phyloP scores from a whole-genome alignment of 1,140 invertebrate species.

The Anadara kagoshimensis region DNA sequence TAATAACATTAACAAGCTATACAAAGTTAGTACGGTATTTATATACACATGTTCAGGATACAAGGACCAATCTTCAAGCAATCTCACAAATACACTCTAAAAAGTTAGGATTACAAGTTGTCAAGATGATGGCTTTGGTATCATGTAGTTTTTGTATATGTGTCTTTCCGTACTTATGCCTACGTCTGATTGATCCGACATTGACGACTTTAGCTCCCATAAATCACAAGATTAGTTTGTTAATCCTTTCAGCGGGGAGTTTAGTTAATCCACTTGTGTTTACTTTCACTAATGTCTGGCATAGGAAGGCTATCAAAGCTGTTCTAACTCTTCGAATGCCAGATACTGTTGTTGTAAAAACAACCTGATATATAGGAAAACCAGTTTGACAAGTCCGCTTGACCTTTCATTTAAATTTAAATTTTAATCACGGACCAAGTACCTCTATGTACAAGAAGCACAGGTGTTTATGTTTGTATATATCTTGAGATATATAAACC shows the following conservation, averaged over 20 bases:
- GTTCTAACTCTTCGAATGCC: slow-evolving; percentile 2
- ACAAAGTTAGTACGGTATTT: neutral
- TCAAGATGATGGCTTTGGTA: slow-evolving; percentile 2
- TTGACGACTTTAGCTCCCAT: neutral
- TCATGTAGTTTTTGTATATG: slow-evolving; percentile 4
- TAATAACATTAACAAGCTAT: neutral
- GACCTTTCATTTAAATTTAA: too few species aligned
- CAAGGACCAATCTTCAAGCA: neutral
- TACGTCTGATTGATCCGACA: neutral
- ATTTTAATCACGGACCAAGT: too few species aligned
- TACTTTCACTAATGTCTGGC: slow-evolving; percentile 8
- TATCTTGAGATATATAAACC: too few species aligned
- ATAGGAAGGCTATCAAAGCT: neutral
- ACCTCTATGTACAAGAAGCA: too few species aligned
- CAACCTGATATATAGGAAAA: too few species aligned
- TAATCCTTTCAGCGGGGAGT: neutral
- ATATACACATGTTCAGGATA: neutral
- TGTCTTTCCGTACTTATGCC: slow-evolving; percentile 9
- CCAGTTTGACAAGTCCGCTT: too few species aligned
- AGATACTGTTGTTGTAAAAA: neutral
- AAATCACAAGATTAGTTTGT: neutral
- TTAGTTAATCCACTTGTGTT: slow-evolving; percentile 8
- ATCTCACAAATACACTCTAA: slow-evolving; percentile 6
- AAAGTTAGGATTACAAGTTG: neutral
- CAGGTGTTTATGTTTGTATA: too few species aligned